Evolutionary conservation across 2,113 vertebrate species (phyloP).

Genomic region (Mellivora capensis): DNA sequence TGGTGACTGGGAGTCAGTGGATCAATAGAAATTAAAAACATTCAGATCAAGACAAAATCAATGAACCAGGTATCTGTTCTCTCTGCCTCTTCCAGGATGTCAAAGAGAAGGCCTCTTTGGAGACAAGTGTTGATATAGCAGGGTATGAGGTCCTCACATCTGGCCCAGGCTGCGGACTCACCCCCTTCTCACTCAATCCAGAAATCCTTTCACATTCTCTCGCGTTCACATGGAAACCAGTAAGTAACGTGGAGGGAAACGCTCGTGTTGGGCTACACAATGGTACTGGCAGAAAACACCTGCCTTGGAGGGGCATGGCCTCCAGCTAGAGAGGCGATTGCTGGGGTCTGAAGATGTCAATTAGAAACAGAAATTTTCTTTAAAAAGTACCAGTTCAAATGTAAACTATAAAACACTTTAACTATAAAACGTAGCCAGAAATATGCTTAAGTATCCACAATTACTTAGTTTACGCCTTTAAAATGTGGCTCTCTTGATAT

Average conservation of each 20-base stretch:
- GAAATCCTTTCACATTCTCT: not conserved
- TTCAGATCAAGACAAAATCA: constrained; percentile 16
- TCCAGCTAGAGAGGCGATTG: constrained; percentile 56
- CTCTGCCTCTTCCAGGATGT: not conserved
- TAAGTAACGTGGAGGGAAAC: not conserved
- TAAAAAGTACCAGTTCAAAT: constrained; percentile 86
- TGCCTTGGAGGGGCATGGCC: not conserved
- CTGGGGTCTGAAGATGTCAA: constrained; percentile 77
- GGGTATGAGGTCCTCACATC: rapidly evolving
- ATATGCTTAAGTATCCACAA: constrained; percentile 78
- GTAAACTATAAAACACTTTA: constrained; percentile 85
- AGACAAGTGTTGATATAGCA: not conserved
- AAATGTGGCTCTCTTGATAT: constrained; percentile 79
- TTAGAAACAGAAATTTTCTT: constrained; percentile 82
- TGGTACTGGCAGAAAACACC: not conserved
- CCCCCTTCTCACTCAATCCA: not conserved
- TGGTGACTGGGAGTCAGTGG: not conserved
- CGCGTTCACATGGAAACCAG: not conserved
- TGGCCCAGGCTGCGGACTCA: not conserved
- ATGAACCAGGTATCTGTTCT: not conserved
- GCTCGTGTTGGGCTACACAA: not conserved
- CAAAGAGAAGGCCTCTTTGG: not conserved
- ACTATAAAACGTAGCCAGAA: constrained; percentile 85
- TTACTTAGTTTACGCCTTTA: constrained; percentile 76
- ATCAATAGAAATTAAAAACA: constrained; percentile 14